Percentiles rank a stretch among this genome's conserved stretches.
Conservation (phyloP, 1,140 invertebrate genomes). For the Magallana ariakensis region DNA sequence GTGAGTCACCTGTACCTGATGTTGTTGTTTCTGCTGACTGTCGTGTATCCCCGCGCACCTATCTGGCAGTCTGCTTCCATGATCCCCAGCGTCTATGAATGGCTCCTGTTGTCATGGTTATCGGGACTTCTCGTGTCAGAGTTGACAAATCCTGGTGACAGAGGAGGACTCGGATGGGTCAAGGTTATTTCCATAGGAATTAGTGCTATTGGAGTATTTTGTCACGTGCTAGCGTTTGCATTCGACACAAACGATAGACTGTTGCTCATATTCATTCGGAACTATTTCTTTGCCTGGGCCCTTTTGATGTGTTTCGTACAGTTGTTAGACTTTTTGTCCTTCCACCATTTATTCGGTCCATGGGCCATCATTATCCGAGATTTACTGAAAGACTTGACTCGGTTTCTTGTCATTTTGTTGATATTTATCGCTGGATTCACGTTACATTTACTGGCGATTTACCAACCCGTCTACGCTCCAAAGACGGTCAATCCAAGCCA, state of each 20-base stretch:
- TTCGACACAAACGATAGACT: slow-evolving; percentile 83
- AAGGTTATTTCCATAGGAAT: slow-evolving; percentile 92
- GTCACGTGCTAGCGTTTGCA: slow-evolving; percentile 89
- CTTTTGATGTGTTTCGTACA: slow-evolving; percentile 97
- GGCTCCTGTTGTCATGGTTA: slow-evolving; percentile 96
- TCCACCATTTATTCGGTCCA: slow-evolving; percentile 99
- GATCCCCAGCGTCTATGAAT: slow-evolving; percentile 94
- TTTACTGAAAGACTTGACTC: slow-evolving; percentile 87
- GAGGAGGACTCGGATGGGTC: slow-evolving; percentile 78
- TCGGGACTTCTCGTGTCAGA: slow-evolving; percentile 97
- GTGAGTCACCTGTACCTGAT: slow-evolving; percentile 99
- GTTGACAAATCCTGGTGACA: slow-evolving; percentile 90
- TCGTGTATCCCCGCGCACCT: slow-evolving; percentile 89
- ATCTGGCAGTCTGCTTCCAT: slow-evolving; percentile 79
- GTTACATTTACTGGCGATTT: slow-evolving; percentile 96
- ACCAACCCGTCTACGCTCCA: slow-evolving; percentile 88
- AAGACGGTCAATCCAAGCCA: slow-evolving; percentile 51
- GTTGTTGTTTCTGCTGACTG: slow-evolving; percentile 91
- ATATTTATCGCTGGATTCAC: slow-evolving; percentile 99
- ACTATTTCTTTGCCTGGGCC: slow-evolving; percentile 96
- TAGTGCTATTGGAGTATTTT: slow-evolving; percentile 93
- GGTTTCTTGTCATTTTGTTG: slow-evolving; percentile 96
- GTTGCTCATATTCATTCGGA: slow-evolving; percentile 91
- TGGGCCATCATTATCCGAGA: slow-evolving; percentile 89
- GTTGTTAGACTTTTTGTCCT: slow-evolving; percentile 93